These are phyloP conservation scores for Acestrorhynchus altus DNA, from an alignment of 2,797 vertebrate species.

Conservation along the genomic window DNA sequence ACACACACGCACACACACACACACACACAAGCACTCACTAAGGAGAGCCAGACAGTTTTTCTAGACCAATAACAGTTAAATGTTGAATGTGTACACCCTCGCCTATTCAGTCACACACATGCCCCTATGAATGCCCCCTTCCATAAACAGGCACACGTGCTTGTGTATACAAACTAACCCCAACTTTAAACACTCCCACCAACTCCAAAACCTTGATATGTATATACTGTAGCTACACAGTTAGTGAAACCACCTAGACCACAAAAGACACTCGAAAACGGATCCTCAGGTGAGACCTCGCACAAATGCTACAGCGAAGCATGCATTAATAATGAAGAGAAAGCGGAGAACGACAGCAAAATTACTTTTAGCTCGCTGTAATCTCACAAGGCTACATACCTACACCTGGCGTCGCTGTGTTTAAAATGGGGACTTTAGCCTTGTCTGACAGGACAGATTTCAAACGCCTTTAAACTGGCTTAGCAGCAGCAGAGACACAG, in stretches of 20 bases:
- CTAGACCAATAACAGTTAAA: too few species aligned
- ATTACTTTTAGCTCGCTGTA: constrained; percentile 53
- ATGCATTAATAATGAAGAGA: constrained; percentile 21
- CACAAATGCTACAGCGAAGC: neutral
- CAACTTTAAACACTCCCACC: neutral
- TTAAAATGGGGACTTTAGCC: constrained; percentile 75
- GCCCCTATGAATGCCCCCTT: constrained; percentile 2
- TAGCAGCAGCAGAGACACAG: constrained; percentile 77
- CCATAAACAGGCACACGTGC: constrained; percentile 20
- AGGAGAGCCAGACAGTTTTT: neutral
- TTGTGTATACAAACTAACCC: neutral
- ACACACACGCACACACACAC: neutral
- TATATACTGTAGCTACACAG: neutral
- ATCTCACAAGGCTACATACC: constrained; percentile 57
- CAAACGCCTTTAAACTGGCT: constrained; percentile 78
- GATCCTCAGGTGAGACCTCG: neutral
- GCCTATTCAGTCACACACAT: neutral
- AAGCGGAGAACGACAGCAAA: constrained; percentile 24
- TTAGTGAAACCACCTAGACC: neutral
- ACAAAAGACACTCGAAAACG: constrained; percentile 3
- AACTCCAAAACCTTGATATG: neutral
- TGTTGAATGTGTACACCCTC: neutral
- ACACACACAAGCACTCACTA: neutral
- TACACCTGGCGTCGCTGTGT: constrained; percentile 60
- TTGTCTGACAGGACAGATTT: constrained; percentile 78